Conservation (phyloP, 2,888 invertebrate species). For the Drosophila niveifrons region DNA sequence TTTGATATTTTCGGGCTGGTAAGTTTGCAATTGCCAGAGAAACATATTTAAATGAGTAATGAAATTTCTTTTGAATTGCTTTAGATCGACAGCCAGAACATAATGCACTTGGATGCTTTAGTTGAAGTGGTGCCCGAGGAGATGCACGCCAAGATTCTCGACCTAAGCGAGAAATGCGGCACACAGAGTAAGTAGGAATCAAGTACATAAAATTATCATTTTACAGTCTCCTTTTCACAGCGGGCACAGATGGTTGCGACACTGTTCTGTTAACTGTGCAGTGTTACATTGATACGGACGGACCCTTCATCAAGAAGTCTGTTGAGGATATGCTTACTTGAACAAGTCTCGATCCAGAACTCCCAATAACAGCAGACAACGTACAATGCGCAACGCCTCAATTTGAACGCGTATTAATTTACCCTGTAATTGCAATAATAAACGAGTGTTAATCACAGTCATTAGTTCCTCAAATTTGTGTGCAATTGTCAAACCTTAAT, state of each 20-base stretch:
- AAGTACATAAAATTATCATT: background rate
- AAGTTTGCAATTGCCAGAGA: conserved; percentile 20
- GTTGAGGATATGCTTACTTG: conserved; percentile 71
- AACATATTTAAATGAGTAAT: background rate
- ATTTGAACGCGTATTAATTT: conserved; percentile 87
- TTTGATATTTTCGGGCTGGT: conserved; percentile 83
- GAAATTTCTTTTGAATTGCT: background rate
- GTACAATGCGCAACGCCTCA: conserved; percentile 86
- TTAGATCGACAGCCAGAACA: conserved; percentile 79
- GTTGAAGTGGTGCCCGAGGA: conserved; percentile 80
- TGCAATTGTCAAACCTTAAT: conserved; percentile 77
- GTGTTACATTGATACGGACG: conserved; percentile 81
- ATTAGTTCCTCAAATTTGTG: background rate
- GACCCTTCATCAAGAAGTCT: conserved; percentile 50
- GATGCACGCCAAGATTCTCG: conserved; percentile 62
- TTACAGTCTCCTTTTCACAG: conserved; percentile 51
- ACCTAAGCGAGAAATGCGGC: conserved; percentile 71
- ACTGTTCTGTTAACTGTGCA: conserved; percentile 78
- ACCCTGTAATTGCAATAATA: conserved; percentile 61
- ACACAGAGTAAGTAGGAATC: conserved; percentile 73
- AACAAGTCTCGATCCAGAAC: conserved; percentile 76
- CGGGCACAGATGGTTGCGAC: conserved; percentile 83
- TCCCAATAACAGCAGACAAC: conserved; percentile 79
- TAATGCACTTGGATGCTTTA: conserved; percentile 79
- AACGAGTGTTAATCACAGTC: conserved; percentile 18